Conservation (phyloP, 2,888 invertebrate genomes). For the Meganola albula region DNA sequence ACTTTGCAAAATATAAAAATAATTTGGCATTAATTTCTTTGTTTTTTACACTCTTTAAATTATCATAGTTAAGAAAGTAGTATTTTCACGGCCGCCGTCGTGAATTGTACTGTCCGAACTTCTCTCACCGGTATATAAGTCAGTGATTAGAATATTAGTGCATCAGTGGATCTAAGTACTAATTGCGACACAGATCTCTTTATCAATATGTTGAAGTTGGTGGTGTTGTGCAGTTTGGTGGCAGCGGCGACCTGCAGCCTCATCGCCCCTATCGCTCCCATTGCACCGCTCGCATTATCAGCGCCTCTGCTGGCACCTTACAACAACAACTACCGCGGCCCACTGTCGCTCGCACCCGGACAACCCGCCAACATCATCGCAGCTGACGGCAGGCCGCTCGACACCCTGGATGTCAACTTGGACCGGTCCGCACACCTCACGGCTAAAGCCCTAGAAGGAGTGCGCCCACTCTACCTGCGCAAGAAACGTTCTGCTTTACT, state of each 20-base stretch:
- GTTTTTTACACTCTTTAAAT: no score
- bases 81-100: constrained; percentile 21
- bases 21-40: no score
- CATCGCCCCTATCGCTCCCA: constrained; percentile 21
- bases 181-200: constrained; percentile 62
- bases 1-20: no score
- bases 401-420: constrained; percentile 65
- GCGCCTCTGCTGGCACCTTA: constrained; percentile 34
- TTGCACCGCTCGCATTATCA: constrained; percentile 26
- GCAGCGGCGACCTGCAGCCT: constrained; percentile 67
- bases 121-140: constrained; percentile 50
- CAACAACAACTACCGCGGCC: constrained; percentile 59
- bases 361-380: constrained; percentile 64
- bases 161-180: constrained; percentile 50
- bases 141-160: constrained; percentile 26
- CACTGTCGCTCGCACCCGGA: constrained; percentile 64
- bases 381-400: constrained; percentile 63
- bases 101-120: constrained; percentile 16
- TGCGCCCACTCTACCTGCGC: constrained; percentile 46
- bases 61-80: no score
- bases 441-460: constrained; percentile 47
- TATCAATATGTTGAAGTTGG: constrained; percentile 68
- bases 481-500: constrained; percentile 52
- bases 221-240: constrained; percentile 80
- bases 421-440: constrained; percentile 63